Base-by-base conservation (phyloP, 2,888 invertebrate species). In the Cheilosia pagana region DNA sequence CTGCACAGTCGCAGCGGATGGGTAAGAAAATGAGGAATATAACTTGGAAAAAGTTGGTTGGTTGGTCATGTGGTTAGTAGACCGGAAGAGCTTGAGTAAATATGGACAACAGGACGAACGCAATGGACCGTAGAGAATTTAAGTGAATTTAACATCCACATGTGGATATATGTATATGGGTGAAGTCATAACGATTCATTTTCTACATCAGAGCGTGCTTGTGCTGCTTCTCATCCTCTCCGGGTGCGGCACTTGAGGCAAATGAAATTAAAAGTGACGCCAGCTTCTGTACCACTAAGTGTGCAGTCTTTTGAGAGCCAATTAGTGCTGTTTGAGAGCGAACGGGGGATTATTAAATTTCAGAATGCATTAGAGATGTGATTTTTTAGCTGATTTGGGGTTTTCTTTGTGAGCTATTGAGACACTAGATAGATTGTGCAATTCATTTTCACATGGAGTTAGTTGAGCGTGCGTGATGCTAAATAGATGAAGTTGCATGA, bases 61-160 rank as follows among this genome's bases (percentile, higher is more conserved):
- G 81, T 82, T 77, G 82, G 77, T 77, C 62, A 77, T 71, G 82
- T 82, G 82, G 82, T 77, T 72, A 71, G 48, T 50, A 48, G 65
- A 76, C 31, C 60, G 55, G 14, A 41, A 60, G 65, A 43, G 59
- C 76, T 60, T 60, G 71, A 63, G 60, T 60, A 82, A 82, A 77
- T 77, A 82, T 71, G 67, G 57, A 77, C 71, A 65, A 55, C 39
- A 76, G 76, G 70, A 81, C 53, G 50, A 62, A 35, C 55, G 75
- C 81, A 71, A 71, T 82, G 67, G 71, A 76, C 71, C 71, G 55
- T 82, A 50, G 53, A 48, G 65, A 52, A 60, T 82, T 76, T 82
- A 82, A 82, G 81, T 82, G 81, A 77, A 82, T 82, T 82, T 76
- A 59, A 67, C 65, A 71, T 41, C 35, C 35, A 35, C 12, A 41